Evolutionary conservation across 2,888 invertebrate species (phyloP).

Genomic region (Conus canariensis): DNA sequence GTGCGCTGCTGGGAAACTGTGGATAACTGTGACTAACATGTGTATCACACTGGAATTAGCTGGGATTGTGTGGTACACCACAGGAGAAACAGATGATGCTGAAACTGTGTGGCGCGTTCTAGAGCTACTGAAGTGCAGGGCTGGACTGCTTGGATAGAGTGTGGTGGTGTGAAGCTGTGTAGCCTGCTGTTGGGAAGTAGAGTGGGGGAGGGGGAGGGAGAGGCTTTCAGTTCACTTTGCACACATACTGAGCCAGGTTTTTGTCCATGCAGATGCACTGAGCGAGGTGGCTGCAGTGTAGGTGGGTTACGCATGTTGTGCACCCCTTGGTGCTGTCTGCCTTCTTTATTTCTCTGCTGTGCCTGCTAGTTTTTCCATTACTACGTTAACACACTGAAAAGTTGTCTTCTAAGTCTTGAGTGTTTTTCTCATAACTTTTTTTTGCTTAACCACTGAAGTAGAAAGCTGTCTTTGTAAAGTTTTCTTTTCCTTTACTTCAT

Average conservation of each 20-base stretch:
- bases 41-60: no score
- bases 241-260: conserved; percentile 15
- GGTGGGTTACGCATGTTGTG: conserved; percentile 1
- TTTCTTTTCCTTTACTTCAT: not conserved
- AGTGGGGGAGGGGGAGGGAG: not conserved
- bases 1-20: no score
- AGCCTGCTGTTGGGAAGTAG: no score
- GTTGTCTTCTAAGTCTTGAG: no score
- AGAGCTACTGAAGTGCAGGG: no score
- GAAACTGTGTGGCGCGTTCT: no score
- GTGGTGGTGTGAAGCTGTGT: no score
- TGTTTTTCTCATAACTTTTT: no score
- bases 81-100: no score
- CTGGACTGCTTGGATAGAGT: no score
- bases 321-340: not conserved
- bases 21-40: no score
- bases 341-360: not conserved
- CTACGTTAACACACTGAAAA: not conserved
- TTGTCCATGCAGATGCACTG: conserved; percentile 31
- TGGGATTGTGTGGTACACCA: no score
- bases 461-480: not conserved
- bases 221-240: not conserved
- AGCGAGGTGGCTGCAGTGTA: not conserved
- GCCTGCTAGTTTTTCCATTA: not conserved
- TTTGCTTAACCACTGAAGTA: not conserved